These are phyloP conservation scores for Sorex fumeus DNA, from an alignment of 2,113 vertebrate genomes.

Conservation along the genomic window DNA sequence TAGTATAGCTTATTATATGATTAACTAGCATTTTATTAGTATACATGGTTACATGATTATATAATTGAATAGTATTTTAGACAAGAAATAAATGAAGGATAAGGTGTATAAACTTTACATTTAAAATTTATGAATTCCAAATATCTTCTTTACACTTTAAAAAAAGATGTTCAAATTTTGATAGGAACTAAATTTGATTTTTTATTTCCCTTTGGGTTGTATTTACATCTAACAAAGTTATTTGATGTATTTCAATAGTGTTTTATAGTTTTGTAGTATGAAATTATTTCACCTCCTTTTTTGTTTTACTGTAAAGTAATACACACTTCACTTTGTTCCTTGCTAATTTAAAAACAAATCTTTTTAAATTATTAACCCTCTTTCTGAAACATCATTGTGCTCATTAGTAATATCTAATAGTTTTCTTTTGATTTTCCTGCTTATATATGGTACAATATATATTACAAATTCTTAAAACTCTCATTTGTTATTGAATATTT, in stretches of 20 bases:
- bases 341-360: too few species aligned
- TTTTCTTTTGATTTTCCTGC: neutral
- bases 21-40: too few species aligned
- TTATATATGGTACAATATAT: too few species aligned
- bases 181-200: neutral
- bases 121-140: neutral
- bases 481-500: too few species aligned
- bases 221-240: neutral
- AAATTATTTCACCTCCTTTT: neutral
- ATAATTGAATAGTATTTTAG: neutral
- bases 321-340: too few species aligned
- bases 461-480: too few species aligned
- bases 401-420: neutral
- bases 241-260: slow-evolving; percentile 30
- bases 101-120: neutral
- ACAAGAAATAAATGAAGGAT: neutral
- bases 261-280: slow-evolving; percentile 33
- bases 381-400: neutral
- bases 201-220: neutral
- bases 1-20: neutral
- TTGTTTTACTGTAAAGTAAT: neutral
- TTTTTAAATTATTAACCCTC: too few species aligned
- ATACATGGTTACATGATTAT: too few species aligned
- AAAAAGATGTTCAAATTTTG: slow-evolving; percentile 25
- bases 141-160: neutral